A percentile compares a stretch with the other conserved stretches of the same genome.
phyloP scores from a whole-genome alignment of 1,140 invertebrate species.

The Drosophila ogumai region DNA sequence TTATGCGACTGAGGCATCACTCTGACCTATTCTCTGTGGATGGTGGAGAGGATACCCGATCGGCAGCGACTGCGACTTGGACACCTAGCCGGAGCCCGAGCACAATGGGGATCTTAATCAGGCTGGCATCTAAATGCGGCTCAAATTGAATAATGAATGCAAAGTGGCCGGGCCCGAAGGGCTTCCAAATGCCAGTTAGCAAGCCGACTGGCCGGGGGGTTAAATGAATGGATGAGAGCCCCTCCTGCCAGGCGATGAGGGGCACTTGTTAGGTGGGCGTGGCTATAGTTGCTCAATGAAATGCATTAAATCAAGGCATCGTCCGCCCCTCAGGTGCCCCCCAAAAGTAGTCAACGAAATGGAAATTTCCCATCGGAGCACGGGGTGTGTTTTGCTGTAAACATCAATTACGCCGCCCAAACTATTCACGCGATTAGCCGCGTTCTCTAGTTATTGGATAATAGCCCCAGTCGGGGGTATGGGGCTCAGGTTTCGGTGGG shows the following conservation, averaged over 20 bases:
- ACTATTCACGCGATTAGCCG: slow-evolving; percentile 82
- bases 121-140: slow-evolving; percentile 73
- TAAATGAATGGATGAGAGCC: slow-evolving; percentile 45
- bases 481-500: not conserved
- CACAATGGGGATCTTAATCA: slow-evolving; percentile 59
- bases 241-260: not conserved
- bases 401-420: slow-evolving; percentile 80
- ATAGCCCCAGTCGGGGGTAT: slow-evolving; percentile 41
- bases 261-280: slow-evolving; percentile 37
- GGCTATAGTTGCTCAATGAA: slow-evolving; percentile 75
- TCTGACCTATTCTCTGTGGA: slow-evolving; percentile 45
- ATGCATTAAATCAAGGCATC: slow-evolving; percentile 83
- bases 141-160: slow-evolving; percentile 82
- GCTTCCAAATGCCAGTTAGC: slow-evolving; percentile 20
- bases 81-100: slow-evolving; percentile 19
- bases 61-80: slow-evolving; percentile 6
- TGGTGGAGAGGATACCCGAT: slow-evolving; percentile 3
- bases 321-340: slow-evolving; percentile 58
- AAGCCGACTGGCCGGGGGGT: slow-evolving; percentile 1
- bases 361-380: slow-evolving; percentile 50
- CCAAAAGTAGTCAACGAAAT: slow-evolving; percentile 73
- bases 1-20: slow-evolving; percentile 32
- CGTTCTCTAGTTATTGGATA: slow-evolving; percentile 76
- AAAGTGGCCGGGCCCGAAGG: slow-evolving; percentile 54
- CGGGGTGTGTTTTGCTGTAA: slow-evolving; percentile 47